Evolutionary conservation across 1,140 invertebrate species (phyloP), one percentile per base, ranked within the genome.

Genomic region (Notospermus geniculatus): DNA sequence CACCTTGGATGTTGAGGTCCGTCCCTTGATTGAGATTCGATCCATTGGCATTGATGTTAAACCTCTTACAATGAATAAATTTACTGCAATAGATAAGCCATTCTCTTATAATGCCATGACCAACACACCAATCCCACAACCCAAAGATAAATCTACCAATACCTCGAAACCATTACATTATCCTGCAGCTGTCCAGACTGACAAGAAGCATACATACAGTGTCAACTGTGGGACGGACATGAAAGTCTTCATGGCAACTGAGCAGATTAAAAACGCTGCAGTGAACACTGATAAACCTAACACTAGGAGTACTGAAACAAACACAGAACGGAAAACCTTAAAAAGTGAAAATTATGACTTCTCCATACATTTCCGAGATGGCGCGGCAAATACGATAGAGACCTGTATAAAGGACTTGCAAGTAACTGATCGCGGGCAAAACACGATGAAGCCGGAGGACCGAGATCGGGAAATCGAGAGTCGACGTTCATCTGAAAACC

Each of bases 161-260:
- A 83, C 81, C 9, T 77, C 79, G 13, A 64, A 57, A 17, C 62
- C 62, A 7, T 41, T 63, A 5, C 65, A 54, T 13, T 64, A 68
- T 27, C 70, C 70, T 50, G 62, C 67, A n/a, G 45, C 65, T 0
- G 75, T 73, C 7, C 76, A 73, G 61, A 83, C 81, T 7, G 78
- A 78, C 19, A 53, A 27, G 23, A 57, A 30, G 19, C 23, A 27
- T 4, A 43, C 32, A 7, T 62, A 63, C 23, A 63, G 59, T 56
- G 61, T 60, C 13, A 57, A 43, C n/a, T 67, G 61, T 32, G 73
- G 75, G 57, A 80, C 77, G 7, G 78, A 79, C 17, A 19, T 63
- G 5, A 65, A 68, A 57, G 67, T 76, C 13, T 76, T 80, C 64
- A 52, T 69, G 11, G 65, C 65, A 2, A 61, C 67, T 54, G 72